Conservation (phyloP, 1,140 invertebrate species). For the Aphaenogaster ashmeadi region DNA sequence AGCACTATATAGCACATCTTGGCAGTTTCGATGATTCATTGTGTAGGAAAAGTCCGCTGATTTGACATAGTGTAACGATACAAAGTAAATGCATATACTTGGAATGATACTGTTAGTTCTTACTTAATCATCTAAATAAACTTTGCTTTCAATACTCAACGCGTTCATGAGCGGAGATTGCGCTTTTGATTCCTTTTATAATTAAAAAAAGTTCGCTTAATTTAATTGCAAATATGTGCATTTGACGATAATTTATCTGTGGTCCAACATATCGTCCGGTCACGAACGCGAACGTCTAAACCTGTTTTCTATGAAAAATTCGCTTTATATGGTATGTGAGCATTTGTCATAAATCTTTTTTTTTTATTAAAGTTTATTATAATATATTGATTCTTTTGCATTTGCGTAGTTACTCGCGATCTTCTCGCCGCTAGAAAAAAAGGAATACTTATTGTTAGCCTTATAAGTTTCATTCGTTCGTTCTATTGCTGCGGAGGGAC, state of each 20-base stretch:
- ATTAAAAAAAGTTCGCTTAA: constrained; percentile 41
- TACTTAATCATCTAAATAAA: constrained; percentile 63
- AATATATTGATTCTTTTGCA: constrained; percentile 37
- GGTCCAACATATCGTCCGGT: constrained; percentile 37
- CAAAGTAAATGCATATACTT: constrained; percentile 81
- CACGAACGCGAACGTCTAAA: constrained; percentile 35
- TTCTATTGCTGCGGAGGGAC: constrained; percentile 51
- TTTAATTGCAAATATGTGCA: constrained; percentile 20
- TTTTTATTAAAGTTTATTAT: constrained; percentile 40
- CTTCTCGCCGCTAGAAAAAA: constrained; percentile 37
- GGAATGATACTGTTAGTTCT: constrained; percentile 79
- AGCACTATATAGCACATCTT: constrained; percentile 63
- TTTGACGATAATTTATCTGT: constrained; percentile 14
- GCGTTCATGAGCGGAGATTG: constrained; percentile 58
- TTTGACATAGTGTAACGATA: constrained; percentile 70
- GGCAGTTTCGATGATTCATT: constrained; percentile 76
- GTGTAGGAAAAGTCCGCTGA: constrained; percentile 71
- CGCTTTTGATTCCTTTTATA: constrained; percentile 70
- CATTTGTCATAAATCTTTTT: constrained; percentile 42
- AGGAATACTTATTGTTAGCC: constrained; percentile 19
- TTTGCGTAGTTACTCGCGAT: constrained; percentile 1
- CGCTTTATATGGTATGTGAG: constrained; percentile 37
- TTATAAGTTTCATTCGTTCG: constrained; percentile 53
- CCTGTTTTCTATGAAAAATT: constrained; percentile 42
- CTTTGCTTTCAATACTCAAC: background rate